Evolutionary conservation across 2,888 invertebrate genomes (phyloP), one percentile per base, ranked within the genome.

Genomic region (Dermolepida albohirtum): DNA sequence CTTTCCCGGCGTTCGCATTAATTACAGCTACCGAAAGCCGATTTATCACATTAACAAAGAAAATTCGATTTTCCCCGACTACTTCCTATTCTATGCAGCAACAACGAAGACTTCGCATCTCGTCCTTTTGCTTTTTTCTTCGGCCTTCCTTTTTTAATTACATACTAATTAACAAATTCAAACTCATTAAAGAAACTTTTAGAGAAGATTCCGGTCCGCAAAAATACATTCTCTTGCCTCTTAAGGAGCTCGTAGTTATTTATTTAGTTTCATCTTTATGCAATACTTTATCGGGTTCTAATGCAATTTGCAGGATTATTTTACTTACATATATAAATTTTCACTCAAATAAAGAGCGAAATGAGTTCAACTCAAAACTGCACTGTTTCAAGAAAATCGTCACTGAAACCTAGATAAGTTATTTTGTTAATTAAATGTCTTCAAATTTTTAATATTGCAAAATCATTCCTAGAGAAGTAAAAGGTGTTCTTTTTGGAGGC

Each of bases 81-180:
- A 5, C 29, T 17, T 41, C 34, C 55, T 39, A 8, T 47, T 14
- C 17, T 47, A 5, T 14, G 14, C 8, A 27, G 16, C 27, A 10
- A 41, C 27, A n/a, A 12, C 41, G 44, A 17, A 10, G 22, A 4
- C 50, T 50, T 14, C n/a, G 39, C 14, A 12, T 34, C 10, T 12
- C 29, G 14, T 29, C 22, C 29, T 59, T 59, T 47, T 1, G 11
- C 16, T 22, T 55, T 17, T 11, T 16, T 10, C 51, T 41, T 41
- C 16, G 7, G 39, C n/a, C 22, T 40, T 41, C 41, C 22, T 59
- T 63, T 63, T 67, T 47, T 63, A 64, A 68, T 68, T 68, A 59
- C 64, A 27, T 54, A 57, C 64, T 54, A 68, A 67, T 67, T 67
- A 67, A 67, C 67, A 67, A 63, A 50, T 67, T 44, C 62, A 43